Conservation (phyloP, 2,888 invertebrate genomes). For the Carabus problematicus region DNA sequence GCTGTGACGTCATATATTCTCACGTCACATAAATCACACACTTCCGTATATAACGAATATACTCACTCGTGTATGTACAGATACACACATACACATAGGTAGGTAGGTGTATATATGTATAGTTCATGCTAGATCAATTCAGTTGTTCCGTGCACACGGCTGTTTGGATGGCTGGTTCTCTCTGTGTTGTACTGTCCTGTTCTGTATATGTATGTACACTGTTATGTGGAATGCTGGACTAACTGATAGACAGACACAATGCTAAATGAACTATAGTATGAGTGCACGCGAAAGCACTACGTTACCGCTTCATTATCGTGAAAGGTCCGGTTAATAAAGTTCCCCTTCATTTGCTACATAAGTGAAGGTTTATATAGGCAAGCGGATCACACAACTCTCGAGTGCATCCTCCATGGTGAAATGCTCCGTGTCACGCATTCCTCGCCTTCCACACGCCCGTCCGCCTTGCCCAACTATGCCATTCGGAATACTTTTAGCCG, state of each 20-base stretch:
- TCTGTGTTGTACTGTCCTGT: conserved; percentile 6
- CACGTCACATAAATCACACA: conserved; percentile 53
- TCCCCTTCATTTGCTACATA: background rate
- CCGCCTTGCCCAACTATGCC: too few relatives aligned
- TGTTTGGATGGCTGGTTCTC: background rate
- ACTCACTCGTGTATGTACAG: background rate
- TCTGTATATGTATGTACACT: background rate
- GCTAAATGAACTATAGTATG: too few relatives aligned
- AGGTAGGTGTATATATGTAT: background rate
- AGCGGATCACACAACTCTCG: too few relatives aligned
- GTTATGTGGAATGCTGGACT: background rate
- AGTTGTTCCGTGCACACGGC: background rate
- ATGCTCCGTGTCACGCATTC: too few relatives aligned
- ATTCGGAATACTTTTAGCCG: too few relatives aligned
- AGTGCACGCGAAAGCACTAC: too few relatives aligned
- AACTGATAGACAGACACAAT: too few relatives aligned
- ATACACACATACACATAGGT: background rate
- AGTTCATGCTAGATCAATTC: conserved; percentile 12
- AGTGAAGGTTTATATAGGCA: too few relatives aligned
- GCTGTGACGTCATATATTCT: conserved; percentile 52
- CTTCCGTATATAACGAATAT: conserved; percentile 46
- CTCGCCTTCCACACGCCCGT: too few relatives aligned
- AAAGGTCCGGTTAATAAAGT: conserved; percentile 32
- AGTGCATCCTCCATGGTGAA: too few relatives aligned
- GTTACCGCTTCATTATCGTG: conserved; percentile 31